Conservation (phyloP, 1,140 invertebrate genomes). For the Laodelphax striatellus region DNA sequence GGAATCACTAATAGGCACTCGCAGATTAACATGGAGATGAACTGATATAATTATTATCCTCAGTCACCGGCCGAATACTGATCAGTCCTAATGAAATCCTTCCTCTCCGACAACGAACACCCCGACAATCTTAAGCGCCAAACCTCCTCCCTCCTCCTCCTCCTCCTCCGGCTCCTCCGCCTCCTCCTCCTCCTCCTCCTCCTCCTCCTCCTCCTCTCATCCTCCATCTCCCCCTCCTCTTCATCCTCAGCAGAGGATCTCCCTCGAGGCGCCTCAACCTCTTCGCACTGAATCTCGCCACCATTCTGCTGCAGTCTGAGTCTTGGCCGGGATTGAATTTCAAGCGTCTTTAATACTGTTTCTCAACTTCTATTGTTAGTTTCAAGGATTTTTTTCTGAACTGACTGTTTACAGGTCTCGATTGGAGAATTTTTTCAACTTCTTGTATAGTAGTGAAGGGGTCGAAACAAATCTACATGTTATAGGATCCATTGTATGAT, state of each 20-base stretch:
- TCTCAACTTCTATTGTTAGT: no score
- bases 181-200: neutral
- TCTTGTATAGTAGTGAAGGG: no score
- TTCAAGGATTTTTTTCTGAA: no score
- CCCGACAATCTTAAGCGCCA: no score
- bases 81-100: conserved; percentile 1
- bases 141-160: neutral
- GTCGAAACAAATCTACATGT: no score
- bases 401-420: no score
- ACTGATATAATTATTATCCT: conserved; percentile 2
- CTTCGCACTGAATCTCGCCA: neutral
- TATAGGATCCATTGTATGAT: no score
- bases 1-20: neutral
- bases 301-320: neutral
- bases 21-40: conserved; percentile 2
- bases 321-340: neutral
- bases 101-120: neutral
- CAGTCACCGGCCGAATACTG: neutral
- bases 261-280: neutral
- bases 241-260: neutral
- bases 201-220: neutral
- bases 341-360: neutral
- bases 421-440: no score
- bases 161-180: neutral
- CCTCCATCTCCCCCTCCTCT: neutral